Percentiles rank a stretch among this genome's conserved stretches.
These are phyloP conservation scores for Parazoanthus atlanticus DNA, from an alignment of 92 coral and sea anemone genomes.

Conservation along the genomic window DNA sequence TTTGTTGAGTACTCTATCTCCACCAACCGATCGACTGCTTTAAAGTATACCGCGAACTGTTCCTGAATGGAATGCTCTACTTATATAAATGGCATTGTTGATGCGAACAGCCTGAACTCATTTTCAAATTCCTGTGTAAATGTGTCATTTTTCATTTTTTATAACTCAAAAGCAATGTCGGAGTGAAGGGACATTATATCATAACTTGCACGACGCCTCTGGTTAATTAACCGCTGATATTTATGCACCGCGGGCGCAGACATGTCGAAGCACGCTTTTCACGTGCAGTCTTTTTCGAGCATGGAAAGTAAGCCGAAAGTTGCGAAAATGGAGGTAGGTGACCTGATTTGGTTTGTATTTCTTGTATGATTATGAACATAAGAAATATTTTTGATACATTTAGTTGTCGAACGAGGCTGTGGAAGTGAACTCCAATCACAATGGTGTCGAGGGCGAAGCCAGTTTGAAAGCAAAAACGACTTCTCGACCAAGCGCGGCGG, in stretches of 20 bases:
- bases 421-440: slow-evolving; percentile 66
- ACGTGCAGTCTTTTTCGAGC: slow-evolving; percentile 46
- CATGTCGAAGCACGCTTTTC: slow-evolving; percentile 45
- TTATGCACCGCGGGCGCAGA: slow-evolving; percentile 56
- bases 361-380: background rate
- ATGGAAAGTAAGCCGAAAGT: slow-evolving; percentile 86
- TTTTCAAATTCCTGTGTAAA: too few relatives aligned
- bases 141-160: too few relatives aligned
- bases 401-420: slow-evolving; percentile 71
- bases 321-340: slow-evolving; percentile 85
- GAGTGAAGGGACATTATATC: background rate
- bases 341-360: background rate
- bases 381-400: slow-evolving; percentile 8
- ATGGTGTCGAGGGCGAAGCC: slow-evolving; percentile 44
- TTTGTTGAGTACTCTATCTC: too few relatives aligned
- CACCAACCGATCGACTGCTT: too few relatives aligned
- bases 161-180: background rate
- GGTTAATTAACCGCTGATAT: background rate
- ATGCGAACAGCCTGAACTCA: too few relatives aligned
- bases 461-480: slow-evolving; percentile 7
- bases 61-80: too few relatives aligned
- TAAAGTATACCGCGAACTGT: too few relatives aligned
- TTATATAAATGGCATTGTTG: too few relatives aligned
- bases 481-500: slow-evolving; percentile 61
- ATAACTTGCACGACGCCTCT: background rate